These are phyloP conservation scores for Diaphora mendica DNA, from an alignment of 2,888 invertebrate genomes.

Conservation along the genomic window DNA sequence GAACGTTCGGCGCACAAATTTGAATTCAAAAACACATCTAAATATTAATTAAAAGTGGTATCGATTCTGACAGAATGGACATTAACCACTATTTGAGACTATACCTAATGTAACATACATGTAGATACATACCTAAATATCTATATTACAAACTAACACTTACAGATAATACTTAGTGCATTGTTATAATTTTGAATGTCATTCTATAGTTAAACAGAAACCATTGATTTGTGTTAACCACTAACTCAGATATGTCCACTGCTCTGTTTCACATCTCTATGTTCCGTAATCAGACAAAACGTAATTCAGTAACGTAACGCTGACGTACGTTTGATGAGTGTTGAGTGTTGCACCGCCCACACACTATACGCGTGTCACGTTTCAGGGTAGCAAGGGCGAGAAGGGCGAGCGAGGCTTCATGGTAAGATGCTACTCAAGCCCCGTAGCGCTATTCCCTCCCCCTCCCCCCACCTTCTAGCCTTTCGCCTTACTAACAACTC, in stretches of 20 bases:
- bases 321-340: background rate
- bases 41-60: background rate
- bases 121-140: too few relatives aligned
- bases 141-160: background rate
- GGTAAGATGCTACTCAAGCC: slow-evolving; percentile 84
- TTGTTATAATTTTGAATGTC: background rate
- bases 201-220: background rate
- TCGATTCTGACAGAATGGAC: background rate
- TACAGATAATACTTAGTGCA: background rate
- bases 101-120: background rate
- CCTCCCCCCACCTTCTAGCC: slow-evolving; percentile 30
- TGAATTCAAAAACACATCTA: background rate
- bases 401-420: slow-evolving; percentile 91
- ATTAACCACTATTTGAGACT: background rate
- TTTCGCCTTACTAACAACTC: slow-evolving; percentile 14
- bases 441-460: slow-evolving; percentile 37
- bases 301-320: background rate
- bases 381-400: slow-evolving; percentile 91
- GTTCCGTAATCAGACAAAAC: background rate
- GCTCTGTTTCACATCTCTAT: background rate
- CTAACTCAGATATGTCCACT: background rate
- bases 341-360: background rate
- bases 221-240: background rate
- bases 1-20: background rate
- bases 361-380: slow-evolving; percentile 66